Percentiles rank a stretch among this genome's conserved stretches.
These are phyloP conservation scores for Zaprionus tsacasi DNA, from an alignment of 1,140 invertebrate species.

Conservation along the genomic window DNA sequence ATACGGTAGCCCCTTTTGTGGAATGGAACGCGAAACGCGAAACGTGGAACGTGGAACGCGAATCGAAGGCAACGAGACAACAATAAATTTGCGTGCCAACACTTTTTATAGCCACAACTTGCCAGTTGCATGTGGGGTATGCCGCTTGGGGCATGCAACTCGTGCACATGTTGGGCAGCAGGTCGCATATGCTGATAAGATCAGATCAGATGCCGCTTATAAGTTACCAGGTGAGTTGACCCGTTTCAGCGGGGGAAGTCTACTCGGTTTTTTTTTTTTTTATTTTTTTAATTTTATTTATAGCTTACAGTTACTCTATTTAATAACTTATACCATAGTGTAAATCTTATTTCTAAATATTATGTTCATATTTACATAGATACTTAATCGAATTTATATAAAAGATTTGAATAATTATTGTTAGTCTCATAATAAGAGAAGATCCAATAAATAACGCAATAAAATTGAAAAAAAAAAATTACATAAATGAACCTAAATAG, in stretches of 20 bases:
- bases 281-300: too few species aligned
- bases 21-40: constrained; percentile 58
- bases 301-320: too few species aligned
- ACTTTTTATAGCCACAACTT: constrained; percentile 48
- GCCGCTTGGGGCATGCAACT: neutral
- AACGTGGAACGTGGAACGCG: constrained; percentile 24
- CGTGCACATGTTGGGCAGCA: neutral
- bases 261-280: too few species aligned
- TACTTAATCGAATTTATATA: too few species aligned
- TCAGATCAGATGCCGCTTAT: neutral
- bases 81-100: constrained; percentile 81
- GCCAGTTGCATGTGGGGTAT: constrained; percentile 42
- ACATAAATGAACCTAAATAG: too few species aligned
- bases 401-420: too few species aligned
- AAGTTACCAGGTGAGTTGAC: neutral
- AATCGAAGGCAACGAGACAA: constrained; percentile 59
- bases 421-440: too few species aligned
- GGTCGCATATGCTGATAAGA: neutral
- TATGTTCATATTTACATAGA: too few species aligned
- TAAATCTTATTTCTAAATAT: too few species aligned
- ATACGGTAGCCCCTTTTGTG: constrained; percentile 80
- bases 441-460: too few species aligned
- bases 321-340: too few species aligned
- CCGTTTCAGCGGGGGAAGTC: neutral
- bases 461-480: too few species aligned